These are phyloP conservation scores for Actenoides hombroni DNA, from an alignment of 2,113 vertebrate species.

Conservation along the genomic window DNA sequence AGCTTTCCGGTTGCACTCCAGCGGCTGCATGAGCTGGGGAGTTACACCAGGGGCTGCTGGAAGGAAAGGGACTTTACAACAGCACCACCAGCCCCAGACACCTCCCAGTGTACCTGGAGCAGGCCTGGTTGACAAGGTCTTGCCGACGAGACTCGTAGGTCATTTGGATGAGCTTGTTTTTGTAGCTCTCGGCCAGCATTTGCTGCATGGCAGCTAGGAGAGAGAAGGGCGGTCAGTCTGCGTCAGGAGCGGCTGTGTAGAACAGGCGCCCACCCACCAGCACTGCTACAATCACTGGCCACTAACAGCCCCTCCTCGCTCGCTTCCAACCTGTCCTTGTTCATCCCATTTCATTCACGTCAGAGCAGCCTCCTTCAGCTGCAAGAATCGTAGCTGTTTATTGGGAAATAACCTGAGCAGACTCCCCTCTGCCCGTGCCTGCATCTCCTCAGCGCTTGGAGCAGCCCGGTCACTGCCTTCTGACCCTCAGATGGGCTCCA, in stretches of 20 bases:
- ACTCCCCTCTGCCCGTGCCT: background rate
- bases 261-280: background rate
- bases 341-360: background rate
- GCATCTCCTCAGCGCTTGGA: background rate
- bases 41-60: background rate
- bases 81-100: background rate
- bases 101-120: slow-evolving; percentile 80
- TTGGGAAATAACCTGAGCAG: background rate
- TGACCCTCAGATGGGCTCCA: background rate
- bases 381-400: background rate
- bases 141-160: slow-evolving; percentile 82
- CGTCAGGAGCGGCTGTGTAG: accelerated
- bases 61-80: background rate
- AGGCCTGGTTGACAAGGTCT: slow-evolving; percentile 84
- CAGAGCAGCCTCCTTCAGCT: background rate
- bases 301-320: background rate
- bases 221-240: background rate
- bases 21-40: background rate
- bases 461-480: background rate
- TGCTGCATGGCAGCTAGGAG: slow-evolving; percentile 91
- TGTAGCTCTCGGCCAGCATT: slow-evolving; percentile 87
- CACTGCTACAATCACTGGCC: background rate
- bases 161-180: slow-evolving; percentile 83
- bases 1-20: background rate
- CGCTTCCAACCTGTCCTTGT: background rate